Evolutionary conservation across 1,140 invertebrate genomes (phyloP), one percentile per base, ranked within the genome.

Genomic region (Nylanderia fulva): DNA sequence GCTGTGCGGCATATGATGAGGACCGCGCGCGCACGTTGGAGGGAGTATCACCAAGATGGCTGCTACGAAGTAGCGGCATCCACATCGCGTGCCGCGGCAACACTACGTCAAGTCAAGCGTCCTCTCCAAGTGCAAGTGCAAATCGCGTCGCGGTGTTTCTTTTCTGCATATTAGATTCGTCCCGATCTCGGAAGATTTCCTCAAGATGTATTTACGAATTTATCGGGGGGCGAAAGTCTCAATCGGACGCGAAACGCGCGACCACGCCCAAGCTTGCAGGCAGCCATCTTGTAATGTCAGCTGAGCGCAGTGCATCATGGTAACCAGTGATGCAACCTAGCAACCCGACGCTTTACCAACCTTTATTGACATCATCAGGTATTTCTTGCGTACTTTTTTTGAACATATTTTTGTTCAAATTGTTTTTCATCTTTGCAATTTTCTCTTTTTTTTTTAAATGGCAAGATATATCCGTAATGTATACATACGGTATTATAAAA

Each of bases 1-100:
- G 89, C 89, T 91, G 88, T 69, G 39, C 39, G 74, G 88, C 90
- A 85, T n/a, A n/a, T n/a, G n/a, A n/a, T 87, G 92, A 90, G 90
- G 90, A 93, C 86, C 92, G 89, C 76, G 76, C 82, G 87, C 86
- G 84, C 68, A 88, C 56, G 86, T 86, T 90, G 86, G 86, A 88
- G 90, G 90, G 92, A 91, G 90, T 88, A 86, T 87, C 83, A 71
- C 66, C 92, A 94, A 94, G 93, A 94, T 94, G 94, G 94, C 94
- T 90, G 93, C 79, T 89, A 76, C 84, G 88, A 56, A 72, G 86
- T 52, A 58, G 84, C 87, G 82, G 86, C 86, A 88, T 87, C 85
- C 85, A 85, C 91, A 89, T 93, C 93, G 93, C 68, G 86, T 69
- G 86, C 56, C 68, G 85, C 82, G 84, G 52, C 60, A 84, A 82